These are phyloP conservation scores for Ophioninae sp. DNA, from an alignment of 2,888 invertebrate species.

Conservation along the genomic window DNA sequence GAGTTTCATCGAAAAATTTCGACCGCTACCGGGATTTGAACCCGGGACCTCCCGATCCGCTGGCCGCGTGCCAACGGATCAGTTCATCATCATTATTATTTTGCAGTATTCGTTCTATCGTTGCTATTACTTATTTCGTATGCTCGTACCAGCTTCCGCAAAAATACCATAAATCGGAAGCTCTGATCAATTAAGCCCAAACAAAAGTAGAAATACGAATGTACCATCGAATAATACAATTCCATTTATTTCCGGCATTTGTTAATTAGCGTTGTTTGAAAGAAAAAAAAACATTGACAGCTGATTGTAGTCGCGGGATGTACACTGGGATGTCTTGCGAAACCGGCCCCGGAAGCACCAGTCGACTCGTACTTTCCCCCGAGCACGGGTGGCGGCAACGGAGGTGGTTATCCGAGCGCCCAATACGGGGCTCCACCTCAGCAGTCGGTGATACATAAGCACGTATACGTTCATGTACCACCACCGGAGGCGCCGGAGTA, in stretches of 20 bases:
- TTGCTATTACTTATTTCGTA: neutral
- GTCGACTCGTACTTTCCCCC: constrained; percentile 81
- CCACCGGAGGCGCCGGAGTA: constrained; percentile 91
- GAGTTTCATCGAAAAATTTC: no score
- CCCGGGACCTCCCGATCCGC: no score
- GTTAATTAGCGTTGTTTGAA: neutral
- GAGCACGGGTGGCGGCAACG: constrained; percentile 67
- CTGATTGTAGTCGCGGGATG: constrained; percentile 66
- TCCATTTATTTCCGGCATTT: neutral
- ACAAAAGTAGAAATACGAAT: neutral
- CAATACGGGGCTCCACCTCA: constrained; percentile 84
- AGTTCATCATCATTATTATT: no score
- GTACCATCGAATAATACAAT: neutral
- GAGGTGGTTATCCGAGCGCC: constrained; percentile 64
- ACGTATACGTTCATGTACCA: constrained; percentile 95
- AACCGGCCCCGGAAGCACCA: constrained; percentile 83
- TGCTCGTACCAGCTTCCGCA: neutral
- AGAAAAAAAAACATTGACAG: constrained; percentile 56
- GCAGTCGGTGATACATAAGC: constrained; percentile 90
- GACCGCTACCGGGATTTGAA: no score
- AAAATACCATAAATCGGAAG: neutral
- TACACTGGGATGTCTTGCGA: constrained; percentile 70
- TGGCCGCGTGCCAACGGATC: no score
- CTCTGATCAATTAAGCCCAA: neutral
- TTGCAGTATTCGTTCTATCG: neutral